phyloP scores from a whole-genome alignment of 2,797 vertebrate genomes.

The Pantherophis alleghaniensis region DNA sequence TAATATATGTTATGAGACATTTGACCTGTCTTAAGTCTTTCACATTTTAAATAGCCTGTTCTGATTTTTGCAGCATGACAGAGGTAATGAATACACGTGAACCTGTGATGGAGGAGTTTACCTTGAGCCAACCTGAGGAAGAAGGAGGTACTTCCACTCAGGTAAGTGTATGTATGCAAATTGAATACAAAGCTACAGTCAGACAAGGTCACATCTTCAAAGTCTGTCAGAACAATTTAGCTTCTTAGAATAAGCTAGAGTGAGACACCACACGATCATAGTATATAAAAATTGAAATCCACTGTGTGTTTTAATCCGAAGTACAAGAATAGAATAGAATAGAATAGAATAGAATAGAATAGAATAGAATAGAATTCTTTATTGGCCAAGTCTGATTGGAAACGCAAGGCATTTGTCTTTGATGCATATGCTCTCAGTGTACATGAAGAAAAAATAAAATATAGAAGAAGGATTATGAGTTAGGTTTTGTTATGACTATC shows the following conservation, averaged over 20 bases:
- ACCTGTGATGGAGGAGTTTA: constrained; percentile 80
- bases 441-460: too few species aligned
- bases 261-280: background rate
- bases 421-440: too few species aligned
- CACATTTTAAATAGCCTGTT: constrained; percentile 11
- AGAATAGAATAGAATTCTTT: too few species aligned
- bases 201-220: background rate
- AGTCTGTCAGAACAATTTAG: background rate
- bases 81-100: constrained; percentile 87
- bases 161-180: constrained; percentile 59
- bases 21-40: background rate
- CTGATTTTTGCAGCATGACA: constrained; percentile 76
- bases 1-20: background rate
- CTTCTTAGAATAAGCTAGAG: background rate
- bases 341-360: too few species aligned
- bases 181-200: background rate
- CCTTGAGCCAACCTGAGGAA: constrained; percentile 68
- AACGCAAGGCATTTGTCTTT: too few species aligned
- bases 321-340: background rate
- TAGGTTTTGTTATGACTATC: background rate
- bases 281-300: background rate
- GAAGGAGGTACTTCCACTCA: constrained; percentile 75
- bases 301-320: background rate
- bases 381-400: too few species aligned
- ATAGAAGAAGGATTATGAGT: background rate